These are phyloP conservation scores for Epicauta chinensis DNA, from an alignment of 1,140 invertebrate species.

Conservation along the genomic window DNA sequence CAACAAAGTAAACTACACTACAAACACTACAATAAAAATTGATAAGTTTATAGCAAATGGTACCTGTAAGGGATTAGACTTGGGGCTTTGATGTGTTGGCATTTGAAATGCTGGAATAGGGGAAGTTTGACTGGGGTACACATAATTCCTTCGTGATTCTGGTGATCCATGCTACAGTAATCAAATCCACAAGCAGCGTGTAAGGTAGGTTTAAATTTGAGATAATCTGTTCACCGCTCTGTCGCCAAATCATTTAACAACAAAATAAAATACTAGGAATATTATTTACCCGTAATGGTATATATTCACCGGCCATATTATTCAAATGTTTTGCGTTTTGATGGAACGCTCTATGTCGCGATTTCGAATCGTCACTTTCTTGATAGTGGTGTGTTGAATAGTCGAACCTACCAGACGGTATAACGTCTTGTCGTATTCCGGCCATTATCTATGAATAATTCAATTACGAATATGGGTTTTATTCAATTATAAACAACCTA, in stretches of 20 bases:
- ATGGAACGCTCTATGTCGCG: no score
- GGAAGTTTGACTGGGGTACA: slow-evolving; percentile 41
- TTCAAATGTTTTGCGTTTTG: slow-evolving; percentile 25
- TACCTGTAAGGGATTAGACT: slow-evolving; percentile 37
- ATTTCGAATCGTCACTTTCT: no score
- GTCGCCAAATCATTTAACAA: no score
- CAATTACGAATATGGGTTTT: slow-evolving; percentile 14
- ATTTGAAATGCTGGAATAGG: slow-evolving; percentile 43
- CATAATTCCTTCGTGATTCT: slow-evolving; percentile 41
- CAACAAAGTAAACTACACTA: not conserved
- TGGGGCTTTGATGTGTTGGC: slow-evolving; percentile 33
- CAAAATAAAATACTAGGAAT: not conserved
- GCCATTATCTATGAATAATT: not conserved
- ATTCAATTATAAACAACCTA: not conserved
- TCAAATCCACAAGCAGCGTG: slow-evolving; percentile 33
- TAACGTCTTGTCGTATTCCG: no score
- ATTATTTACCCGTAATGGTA: slow-evolving; percentile 32
- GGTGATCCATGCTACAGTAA: slow-evolving; percentile 40
- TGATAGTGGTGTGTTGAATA: no score
- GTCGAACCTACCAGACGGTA: no score
- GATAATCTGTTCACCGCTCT: slow-evolving; percentile 7
- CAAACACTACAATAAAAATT: slow-evolving; percentile 1
- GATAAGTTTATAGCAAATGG: slow-evolving; percentile 1
- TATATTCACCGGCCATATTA: slow-evolving; percentile 28
- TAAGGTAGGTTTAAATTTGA: slow-evolving; percentile 18